phyloP scores from a whole-genome alignment of 1,140 invertebrate species.

The Drosophila saltans region DNA sequence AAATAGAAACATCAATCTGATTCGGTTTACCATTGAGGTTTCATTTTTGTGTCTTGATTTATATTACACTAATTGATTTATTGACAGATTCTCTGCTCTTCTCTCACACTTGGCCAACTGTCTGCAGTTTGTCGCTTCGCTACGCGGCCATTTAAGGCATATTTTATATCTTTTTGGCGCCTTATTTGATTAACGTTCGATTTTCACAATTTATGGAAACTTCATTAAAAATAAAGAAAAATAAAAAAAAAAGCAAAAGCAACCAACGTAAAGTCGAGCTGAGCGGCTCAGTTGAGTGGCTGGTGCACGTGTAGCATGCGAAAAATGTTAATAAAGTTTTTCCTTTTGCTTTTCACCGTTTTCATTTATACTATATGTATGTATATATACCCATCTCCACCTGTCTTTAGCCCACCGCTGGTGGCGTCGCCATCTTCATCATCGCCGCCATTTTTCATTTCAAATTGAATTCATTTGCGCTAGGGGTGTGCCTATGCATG shows the following conservation, averaged over 20 bases:
- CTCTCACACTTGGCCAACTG: slow-evolving; percentile 44
- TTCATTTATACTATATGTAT: too few relatives aligned
- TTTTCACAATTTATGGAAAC: slow-evolving; percentile 78
- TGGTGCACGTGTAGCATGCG: slow-evolving; percentile 74
- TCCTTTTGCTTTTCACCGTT: slow-evolving; percentile 34
- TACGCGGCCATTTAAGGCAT: slow-evolving; percentile 66
- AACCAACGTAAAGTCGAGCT: slow-evolving; percentile 20
- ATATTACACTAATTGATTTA: slow-evolving; percentile 78
- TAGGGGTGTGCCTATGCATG: slow-evolving; percentile 7
- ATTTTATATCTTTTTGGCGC: slow-evolving; percentile 58
- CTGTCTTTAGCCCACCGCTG: slow-evolving; percentile 15
- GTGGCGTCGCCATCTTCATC: slow-evolving; percentile 69
- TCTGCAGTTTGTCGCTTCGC: slow-evolving; percentile 68
- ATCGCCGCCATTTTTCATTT: slow-evolving; percentile 77
- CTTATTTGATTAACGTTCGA: slow-evolving; percentile 81
- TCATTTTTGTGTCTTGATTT: slow-evolving; percentile 54
- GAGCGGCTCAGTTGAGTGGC: slow-evolving; percentile 15
- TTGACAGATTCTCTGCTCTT: slow-evolving; percentile 65
- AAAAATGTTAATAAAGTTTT: slow-evolving; percentile 80
- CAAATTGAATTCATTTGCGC: slow-evolving; percentile 76
- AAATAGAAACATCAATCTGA: slow-evolving; percentile 66
- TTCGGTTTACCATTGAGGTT: slow-evolving; percentile 44
- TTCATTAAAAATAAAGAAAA: slow-evolving; percentile 73
- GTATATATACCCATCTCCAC: not conserved
- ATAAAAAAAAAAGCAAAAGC: slow-evolving; percentile 41